Conservation (phyloP, 2,797 vertebrate genomes). For the Centropyge bicolor region DNA sequence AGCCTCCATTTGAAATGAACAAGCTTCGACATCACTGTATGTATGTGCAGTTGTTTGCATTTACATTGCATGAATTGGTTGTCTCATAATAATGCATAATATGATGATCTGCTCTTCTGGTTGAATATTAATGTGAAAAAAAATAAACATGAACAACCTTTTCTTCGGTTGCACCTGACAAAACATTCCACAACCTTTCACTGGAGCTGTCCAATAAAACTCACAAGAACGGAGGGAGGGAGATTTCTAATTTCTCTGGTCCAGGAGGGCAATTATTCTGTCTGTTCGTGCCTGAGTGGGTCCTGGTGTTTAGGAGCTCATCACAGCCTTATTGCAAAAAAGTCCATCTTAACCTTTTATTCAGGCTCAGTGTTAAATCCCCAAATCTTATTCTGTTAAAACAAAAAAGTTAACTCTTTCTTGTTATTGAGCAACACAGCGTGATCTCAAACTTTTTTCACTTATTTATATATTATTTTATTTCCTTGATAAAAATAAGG, state of each 20-base stretch:
- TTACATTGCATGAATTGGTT: not conserved
- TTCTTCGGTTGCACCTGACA: slow-evolving; percentile 20
- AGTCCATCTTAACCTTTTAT: slow-evolving; percentile 11
- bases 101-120: slow-evolving; percentile 17
- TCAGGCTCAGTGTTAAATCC: not conserved
- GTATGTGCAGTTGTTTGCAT: slow-evolving; percentile 26
- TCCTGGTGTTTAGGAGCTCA: slow-evolving; percentile 20
- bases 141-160: slow-evolving; percentile 19
- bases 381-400: not conserved
- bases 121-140: slow-evolving; percentile 49
- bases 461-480: not conserved
- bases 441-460: not conserved
- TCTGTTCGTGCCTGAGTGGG: slow-evolving; percentile 16
- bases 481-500: not conserved
- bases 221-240: not conserved
- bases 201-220: slow-evolving; percentile 41
- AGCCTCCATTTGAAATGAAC: slow-evolving; percentile 50
- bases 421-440: not conserved
- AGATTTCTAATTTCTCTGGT: slow-evolving; percentile 30
- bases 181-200: slow-evolving; percentile 30
- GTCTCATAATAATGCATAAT: slow-evolving; percentile 32
- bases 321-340: not conserved
- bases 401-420: not conserved
- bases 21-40: slow-evolving; percentile 24
- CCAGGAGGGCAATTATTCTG: slow-evolving; percentile 33